These are phyloP conservation scores for Lumbricus terrestris DNA, from an alignment of 2,888 invertebrate species.

Conservation along the genomic window DNA sequence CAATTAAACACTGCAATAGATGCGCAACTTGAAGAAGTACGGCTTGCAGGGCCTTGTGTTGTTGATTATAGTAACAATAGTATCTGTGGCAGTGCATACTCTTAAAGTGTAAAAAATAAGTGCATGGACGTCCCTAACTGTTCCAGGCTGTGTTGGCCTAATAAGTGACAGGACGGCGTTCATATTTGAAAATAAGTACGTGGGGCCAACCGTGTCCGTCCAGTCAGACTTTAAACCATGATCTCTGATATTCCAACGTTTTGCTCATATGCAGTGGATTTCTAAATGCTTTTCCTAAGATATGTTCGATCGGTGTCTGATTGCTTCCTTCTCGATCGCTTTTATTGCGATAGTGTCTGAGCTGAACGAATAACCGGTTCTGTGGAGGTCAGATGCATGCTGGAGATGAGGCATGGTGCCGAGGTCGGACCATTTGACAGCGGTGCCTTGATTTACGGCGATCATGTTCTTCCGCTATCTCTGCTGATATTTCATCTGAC, in stretches of 20 bases:
- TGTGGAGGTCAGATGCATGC: not conserved
- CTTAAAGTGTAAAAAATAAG: no score
- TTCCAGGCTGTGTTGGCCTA: no score
- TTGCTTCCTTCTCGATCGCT: not conserved
- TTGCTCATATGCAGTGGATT: not conserved
- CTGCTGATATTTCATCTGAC: conserved; percentile 3
- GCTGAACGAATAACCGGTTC: not conserved
- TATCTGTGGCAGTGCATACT: no score
- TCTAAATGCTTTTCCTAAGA: not conserved
- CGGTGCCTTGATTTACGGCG: not conserved
- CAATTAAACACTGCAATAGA: no score
- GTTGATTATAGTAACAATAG: no score
- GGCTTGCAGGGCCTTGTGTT: no score
- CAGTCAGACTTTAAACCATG: no score
- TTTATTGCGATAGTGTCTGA: not conserved
- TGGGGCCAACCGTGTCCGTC: no score
- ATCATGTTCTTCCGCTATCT: not conserved
- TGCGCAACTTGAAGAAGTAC: no score
- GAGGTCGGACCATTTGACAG: conserved; percentile 3
- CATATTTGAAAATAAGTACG: no score
- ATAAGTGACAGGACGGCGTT: no score
- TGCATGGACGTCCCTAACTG: no score
- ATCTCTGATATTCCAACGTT: not conserved
- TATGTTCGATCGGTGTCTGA: not conserved
- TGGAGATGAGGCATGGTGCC: not conserved